phyloP scores from a whole-genome alignment of 2,888 invertebrate species.

The Plagodis pulveraria region DNA sequence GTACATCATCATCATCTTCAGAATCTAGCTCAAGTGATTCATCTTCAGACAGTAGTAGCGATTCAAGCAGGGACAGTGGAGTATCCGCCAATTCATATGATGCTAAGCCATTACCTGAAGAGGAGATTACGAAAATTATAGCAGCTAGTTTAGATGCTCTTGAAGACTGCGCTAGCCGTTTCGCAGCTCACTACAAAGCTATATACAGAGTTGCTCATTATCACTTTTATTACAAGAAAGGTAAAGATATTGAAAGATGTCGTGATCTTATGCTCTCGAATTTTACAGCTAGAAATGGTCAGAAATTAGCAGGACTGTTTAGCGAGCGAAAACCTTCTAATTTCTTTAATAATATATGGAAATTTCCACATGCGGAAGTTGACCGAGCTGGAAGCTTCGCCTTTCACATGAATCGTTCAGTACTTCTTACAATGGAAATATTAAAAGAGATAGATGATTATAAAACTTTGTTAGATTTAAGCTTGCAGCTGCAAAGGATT shows the following conservation, averaged over 20 bases:
- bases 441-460: conserved; percentile 92
- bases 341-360: conserved; percentile 97
- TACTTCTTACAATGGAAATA: conserved; percentile 92
- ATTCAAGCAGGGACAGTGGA: conserved; percentile 82
- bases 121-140: conserved; percentile 86
- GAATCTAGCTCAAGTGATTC: conserved; percentile 85
- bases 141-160: conserved; percentile 90
- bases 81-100: conserved; percentile 73
- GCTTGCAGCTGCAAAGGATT: conserved; percentile 90
- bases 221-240: conserved; percentile 89
- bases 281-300: conserved; percentile 87
- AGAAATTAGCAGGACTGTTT: conserved; percentile 92
- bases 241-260: conserved; percentile 88
- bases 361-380: conserved; percentile 95
- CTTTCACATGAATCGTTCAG: conserved; percentile 94
- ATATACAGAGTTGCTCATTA: conserved; percentile 94
- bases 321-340: conserved; percentile 93
- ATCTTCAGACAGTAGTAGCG: conserved; percentile 79
- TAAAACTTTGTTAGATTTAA: conserved; percentile 91
- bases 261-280: conserved; percentile 89
- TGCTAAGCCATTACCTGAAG: conserved; percentile 71
- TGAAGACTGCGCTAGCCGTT: conserved; percentile 93
- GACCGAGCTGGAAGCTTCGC: conserved; percentile 96
- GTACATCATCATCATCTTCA: conserved; percentile 73
- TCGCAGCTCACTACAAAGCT: conserved; percentile 97